These are phyloP conservation scores for Corythucha ciliata DNA, from an alignment of 2,888 invertebrate species.

Conservation along the genomic window DNA sequence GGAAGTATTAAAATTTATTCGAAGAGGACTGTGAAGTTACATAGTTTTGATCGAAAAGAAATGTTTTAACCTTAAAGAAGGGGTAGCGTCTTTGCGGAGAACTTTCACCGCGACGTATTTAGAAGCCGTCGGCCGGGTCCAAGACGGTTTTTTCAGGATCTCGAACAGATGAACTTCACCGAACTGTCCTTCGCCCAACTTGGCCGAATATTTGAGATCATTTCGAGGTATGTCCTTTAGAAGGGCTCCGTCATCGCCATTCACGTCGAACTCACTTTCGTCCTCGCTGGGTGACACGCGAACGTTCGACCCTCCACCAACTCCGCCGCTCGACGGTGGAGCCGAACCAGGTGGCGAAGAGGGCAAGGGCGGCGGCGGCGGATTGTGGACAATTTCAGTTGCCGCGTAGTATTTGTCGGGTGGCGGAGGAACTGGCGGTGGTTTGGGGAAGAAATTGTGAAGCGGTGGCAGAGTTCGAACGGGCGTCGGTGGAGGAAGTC, in stretches of 20 bases:
- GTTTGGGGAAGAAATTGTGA: slow-evolving; percentile 50
- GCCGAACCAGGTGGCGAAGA: slow-evolving; percentile 41
- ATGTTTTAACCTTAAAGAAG: slow-evolving; percentile 35
- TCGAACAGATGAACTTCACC: slow-evolving; percentile 64
- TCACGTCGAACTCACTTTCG: too few species aligned
- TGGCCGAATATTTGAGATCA: slow-evolving; percentile 63
- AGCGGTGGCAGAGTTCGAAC: slow-evolving; percentile 45
- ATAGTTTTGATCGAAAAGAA: neutral
- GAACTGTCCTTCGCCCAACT: slow-evolving; percentile 65
- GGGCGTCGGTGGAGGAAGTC: slow-evolving; percentile 42
- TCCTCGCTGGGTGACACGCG: slow-evolving; percentile 21
- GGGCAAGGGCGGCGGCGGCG: slow-evolving; percentile 37
- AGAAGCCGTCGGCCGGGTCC: slow-evolving; percentile 40
- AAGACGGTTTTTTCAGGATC: slow-evolving; percentile 40
- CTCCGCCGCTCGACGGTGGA: slow-evolving; percentile 39
- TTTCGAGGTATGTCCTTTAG: slow-evolving; percentile 57
- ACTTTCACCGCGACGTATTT: slow-evolving; percentile 65
- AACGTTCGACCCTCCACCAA: too few species aligned
- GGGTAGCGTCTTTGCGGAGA: slow-evolving; percentile 51
- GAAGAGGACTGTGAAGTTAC: neutral
- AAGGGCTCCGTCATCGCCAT: slow-evolving; percentile 19
- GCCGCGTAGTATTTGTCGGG: slow-evolving; percentile 63
- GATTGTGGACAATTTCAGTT: slow-evolving; percentile 48
- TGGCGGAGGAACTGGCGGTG: slow-evolving; percentile 57
- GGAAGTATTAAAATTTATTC: too few species aligned